Base-by-base conservation (phyloP, 2,888 invertebrate species). In the Eilema sororculum region DNA sequence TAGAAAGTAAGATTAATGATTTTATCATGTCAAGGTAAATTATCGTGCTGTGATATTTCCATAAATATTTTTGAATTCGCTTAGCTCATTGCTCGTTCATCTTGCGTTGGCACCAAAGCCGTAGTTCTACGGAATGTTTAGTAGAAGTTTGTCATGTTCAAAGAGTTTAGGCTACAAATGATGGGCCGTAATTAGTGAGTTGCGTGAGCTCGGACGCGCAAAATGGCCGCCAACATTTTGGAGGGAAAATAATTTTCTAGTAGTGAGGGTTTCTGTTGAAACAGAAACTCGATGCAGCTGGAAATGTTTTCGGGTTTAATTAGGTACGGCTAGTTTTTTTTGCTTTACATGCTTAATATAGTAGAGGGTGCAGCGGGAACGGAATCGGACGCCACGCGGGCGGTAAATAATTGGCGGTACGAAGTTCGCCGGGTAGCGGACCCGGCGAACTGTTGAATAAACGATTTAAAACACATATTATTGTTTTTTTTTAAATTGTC, bases 171-270 rank as follows among this genome's bases (percentile, higher is more conserved):
- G 78, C 78, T 80, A 80, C 85, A 71, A 84, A 86, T 87, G 86
- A 86, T 83, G 83, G 81, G 28, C 72, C 75, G 81, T 86, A 87
- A 87, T 87, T 87, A 86, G 84, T 76, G 76, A 83, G 79, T 84
- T 85, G 82, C 78, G 82, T 80, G 83, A 78, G 80, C 69, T 73
- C 37, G 69, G 64, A 68, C 82, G 73, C 72, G 72, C 74, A 73
- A 75, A 73, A 79, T 81, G 76, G 77, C 73, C 68, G 72, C 66
- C 63, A 68, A 78, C 74, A 68, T 74, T 74, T 82, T 74, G 64
- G 73, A 69, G 75, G 72, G 67, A 71, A 76, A 81, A 83, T 78
- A 77, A 65, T 82, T 77, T 71, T 68, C 65, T 68, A 71, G 67
- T 67, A 73, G 75, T 80, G 75, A 70, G 77, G 75, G 75, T 81